Base-by-base conservation (phyloP, 2,888 invertebrate genomes). In the Junonia oenone region DNA sequence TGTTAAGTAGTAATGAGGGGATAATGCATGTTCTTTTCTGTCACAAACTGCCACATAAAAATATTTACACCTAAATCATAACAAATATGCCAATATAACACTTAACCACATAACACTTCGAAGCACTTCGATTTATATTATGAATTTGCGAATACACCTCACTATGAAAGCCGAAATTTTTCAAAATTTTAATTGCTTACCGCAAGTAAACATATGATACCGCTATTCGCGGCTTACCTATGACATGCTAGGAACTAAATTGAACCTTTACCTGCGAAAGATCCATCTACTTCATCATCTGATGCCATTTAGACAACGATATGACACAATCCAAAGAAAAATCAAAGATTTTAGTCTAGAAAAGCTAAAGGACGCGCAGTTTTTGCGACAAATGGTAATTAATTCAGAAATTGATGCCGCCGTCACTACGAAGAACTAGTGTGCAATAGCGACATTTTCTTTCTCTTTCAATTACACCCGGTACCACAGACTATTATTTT, bases 251-350 rank as follows among this genome's bases (percentile, higher is more conserved):
- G 66, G 65, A 71, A 82, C 76, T 76, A 83, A 85, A 86, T 79
- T 78, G 69, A 76, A 73, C 75, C 88, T 94, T 95, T 92, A 96
- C 96, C 96, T 92, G 95, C 95, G 80, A 94, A 95, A 82, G 93
- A 94, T 81, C 96, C 96, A 75, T 96, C 96, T 81, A 96, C 93
- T 90, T 96, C 96, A 78, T 96, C 96, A 76, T 96, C 96, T 65
- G 96, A 96, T 86, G 96, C 96, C 96, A 96, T 96, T 84, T 83
- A 81, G 73, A 78, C 68, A 72, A 82, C 76, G 77, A 76, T 81
- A 76, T 73, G 76, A 73, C 76, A 83, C 83, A 82, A 84, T 68
- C 66, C 69, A 68, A 65, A 71, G 71, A 73, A 72, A 80, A 72
- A 76, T 78, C 67, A 72, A 75, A 77, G 76, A 81, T 83, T 86